Percentiles rank a stretch among this genome's conserved stretches.
Evolutionary conservation across 2,888 invertebrate species (phyloP).

Genomic region (Carcina quercana): DNA sequence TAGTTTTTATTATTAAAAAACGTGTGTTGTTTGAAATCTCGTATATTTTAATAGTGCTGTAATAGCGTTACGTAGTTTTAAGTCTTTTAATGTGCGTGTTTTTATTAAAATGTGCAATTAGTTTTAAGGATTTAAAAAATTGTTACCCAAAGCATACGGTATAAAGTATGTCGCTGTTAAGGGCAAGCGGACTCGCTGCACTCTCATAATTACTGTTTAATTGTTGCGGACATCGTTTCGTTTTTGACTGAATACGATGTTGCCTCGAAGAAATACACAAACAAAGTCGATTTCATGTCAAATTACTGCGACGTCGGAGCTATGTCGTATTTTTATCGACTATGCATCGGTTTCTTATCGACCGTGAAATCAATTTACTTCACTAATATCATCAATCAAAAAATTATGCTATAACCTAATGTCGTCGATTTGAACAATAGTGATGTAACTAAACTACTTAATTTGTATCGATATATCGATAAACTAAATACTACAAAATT

Average conservation of each 20-base stretch:
- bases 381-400: too few species aligned
- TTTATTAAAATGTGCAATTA: slow-evolving; percentile 66
- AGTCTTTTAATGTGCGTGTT: slow-evolving; percentile 60
- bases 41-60: slow-evolving; percentile 59
- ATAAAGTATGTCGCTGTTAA: slow-evolving; percentile 38
- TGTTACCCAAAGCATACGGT: slow-evolving; percentile 66
- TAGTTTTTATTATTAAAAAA: too few species aligned
- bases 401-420: too few species aligned
- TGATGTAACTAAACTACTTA: slow-evolving; percentile 10
- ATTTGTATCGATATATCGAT: slow-evolving; percentile 1
- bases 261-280: too few species aligned
- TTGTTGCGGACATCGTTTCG: slow-evolving; percentile 1
- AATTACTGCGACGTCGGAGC: too few species aligned
- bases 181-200: slow-evolving; percentile 23
- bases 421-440: slow-evolving; percentile 5
- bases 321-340: too few species aligned
- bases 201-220: slow-evolving; percentile 12
- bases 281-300: too few species aligned
- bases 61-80: slow-evolving; percentile 48
- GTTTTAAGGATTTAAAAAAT: slow-evolving; percentile 52
- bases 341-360: too few species aligned
- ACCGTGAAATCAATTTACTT: too few species aligned
- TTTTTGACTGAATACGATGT: too few species aligned
- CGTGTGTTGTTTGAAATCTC: slow-evolving; percentile 72
- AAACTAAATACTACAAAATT: slow-evolving; percentile 1